Evolutionary conservation across 2,113 vertebrate species (phyloP).

Genomic region (Siniperca chuatsi): DNA sequence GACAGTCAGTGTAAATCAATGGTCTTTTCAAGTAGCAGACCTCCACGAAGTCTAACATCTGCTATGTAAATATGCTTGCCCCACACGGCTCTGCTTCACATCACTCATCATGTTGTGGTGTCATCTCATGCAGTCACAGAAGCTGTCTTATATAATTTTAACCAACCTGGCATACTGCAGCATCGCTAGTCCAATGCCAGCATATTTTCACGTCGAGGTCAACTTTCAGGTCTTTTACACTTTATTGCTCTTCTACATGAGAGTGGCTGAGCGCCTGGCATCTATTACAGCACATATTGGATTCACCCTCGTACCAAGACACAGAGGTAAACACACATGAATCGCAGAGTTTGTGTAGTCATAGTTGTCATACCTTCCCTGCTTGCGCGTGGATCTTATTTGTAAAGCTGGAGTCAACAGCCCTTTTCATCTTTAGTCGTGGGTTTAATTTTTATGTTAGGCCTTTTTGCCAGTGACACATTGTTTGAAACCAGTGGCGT

Average conservation of each 20-base stretch:
- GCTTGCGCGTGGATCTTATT: slow-evolving; percentile 67
- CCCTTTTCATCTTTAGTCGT: slow-evolving; percentile 64
- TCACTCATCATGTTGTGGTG: slow-evolving; percentile 53
- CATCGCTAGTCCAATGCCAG: not conserved
- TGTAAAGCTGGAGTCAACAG: slow-evolving; percentile 51
- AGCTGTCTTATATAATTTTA: slow-evolving; percentile 38
- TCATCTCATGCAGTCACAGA: slow-evolving; percentile 45
- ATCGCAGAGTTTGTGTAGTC: slow-evolving; percentile 46
- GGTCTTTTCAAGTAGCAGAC: slow-evolving; percentile 75
- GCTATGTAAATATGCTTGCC: slow-evolving; percentile 69
- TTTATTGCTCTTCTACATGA: slow-evolving; percentile 62
- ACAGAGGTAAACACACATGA: slow-evolving; percentile 49
- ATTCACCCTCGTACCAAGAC: slow-evolving; percentile 42
- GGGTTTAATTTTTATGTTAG: slow-evolving; percentile 31
- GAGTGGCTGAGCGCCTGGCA: slow-evolving; percentile 59
- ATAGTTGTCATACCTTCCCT: slow-evolving; percentile 59
- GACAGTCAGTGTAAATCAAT: slow-evolving; percentile 66
- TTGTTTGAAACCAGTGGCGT: slow-evolving; percentile 63
- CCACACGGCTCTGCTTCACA: slow-evolving; percentile 44
- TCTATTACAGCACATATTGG: slow-evolving; percentile 56
- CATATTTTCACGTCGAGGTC: slow-evolving; percentile 46
- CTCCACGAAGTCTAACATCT: slow-evolving; percentile 80
- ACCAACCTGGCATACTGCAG: slow-evolving; percentile 37
- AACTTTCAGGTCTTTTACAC: slow-evolving; percentile 37
- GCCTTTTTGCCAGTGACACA: slow-evolving; percentile 46